Base-by-base conservation (phyloP, 2,888 invertebrate species). In the Seira musarum region DNA sequence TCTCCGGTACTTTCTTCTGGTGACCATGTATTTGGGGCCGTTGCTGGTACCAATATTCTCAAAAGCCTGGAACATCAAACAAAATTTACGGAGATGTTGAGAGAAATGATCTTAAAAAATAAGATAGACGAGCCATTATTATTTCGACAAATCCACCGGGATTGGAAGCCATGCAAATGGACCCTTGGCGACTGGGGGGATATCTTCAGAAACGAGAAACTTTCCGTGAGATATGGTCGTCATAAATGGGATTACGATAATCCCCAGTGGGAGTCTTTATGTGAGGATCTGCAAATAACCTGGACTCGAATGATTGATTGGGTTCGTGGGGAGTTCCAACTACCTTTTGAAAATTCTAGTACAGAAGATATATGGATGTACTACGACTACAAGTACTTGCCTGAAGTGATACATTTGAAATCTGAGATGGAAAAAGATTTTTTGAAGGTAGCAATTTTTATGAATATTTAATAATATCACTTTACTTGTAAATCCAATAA, bases 311-410 rank as follows among this genome's bases (percentile, higher is more conserved):
- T 96, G 89, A 84, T 92, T 0, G 85, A 87, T 3, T 90, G 90
- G 89, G 83, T 8, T 66, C 83, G 17, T 53, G 76, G 63, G n/a
- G 66, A 78, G 57, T 79, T 30, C 60, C 30, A 6, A n/a, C 79
- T 83, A 22, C 63, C 80, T 15, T 65, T 73, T 63, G 60, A 76
- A 2, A 64, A 75, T 17, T 68, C 87, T 88, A 2, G 83, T 79
- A 82, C 80, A 8, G 67, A 84, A 10, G 87, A 91, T 1, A 90
- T 92, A 83, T 95, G 95, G 93, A 91, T 93, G 89, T 96, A 96
- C 89, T 94, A 94, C 89, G 95, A 95, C 89, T 96, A 96, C 88
- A 95, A 95, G 89, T 92, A 95, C 88, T 91, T 96, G 89, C 91
- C 92, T 81, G 91, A 85, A 71, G 81, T 84, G 91, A 93, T 94